Evolutionary conservation across 2,888 invertebrate genomes (phyloP).

Genomic region (Phengaris alcon): DNA sequence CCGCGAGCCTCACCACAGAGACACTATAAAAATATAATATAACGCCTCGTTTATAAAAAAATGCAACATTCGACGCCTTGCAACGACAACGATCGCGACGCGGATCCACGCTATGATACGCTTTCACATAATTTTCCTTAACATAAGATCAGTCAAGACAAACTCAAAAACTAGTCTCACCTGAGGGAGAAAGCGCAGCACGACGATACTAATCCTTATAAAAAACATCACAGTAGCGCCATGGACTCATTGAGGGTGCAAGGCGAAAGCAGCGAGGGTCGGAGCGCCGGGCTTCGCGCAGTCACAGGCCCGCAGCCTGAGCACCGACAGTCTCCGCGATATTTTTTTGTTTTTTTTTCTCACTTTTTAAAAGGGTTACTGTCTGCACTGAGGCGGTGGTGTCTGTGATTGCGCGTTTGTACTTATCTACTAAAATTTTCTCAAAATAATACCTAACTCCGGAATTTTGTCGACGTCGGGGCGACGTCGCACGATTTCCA

Average conservation of each 20-base stretch:
- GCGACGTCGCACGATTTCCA: constrained; percentile 59
- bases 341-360: constrained; percentile 47
- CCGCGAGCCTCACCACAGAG: constrained; percentile 48
- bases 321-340: constrained; percentile 44
- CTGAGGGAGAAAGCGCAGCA: constrained; percentile 40
- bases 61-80: constrained; percentile 53
- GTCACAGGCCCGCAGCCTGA: constrained; percentile 42
- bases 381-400: constrained; percentile 44
- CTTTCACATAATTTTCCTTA: constrained; percentile 34
- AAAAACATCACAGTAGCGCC: constrained; percentile 43
- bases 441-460: constrained; percentile 79
- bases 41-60: constrained; percentile 62
- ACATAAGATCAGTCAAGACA: constrained; percentile 40
- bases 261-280: constrained; percentile 45
- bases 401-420: constrained; percentile 48
- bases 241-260: constrained; percentile 39
- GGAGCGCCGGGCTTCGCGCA: constrained; percentile 45
- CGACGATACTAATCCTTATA: constrained; percentile 41
- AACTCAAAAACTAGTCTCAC: constrained; percentile 36
- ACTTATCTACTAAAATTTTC: constrained; percentile 78
- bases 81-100: constrained; percentile 43
- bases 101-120: constrained; percentile 36
- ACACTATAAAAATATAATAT: constrained; percentile 53
- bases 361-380: constrained; percentile 52
- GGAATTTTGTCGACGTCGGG: constrained; percentile 67